Percentiles rank a stretch among this genome's conserved stretches.
phyloP scores from a whole-genome alignment of 53 echinoderm and acorn worm genomes.

The Apostichopus leukothele region DNA sequence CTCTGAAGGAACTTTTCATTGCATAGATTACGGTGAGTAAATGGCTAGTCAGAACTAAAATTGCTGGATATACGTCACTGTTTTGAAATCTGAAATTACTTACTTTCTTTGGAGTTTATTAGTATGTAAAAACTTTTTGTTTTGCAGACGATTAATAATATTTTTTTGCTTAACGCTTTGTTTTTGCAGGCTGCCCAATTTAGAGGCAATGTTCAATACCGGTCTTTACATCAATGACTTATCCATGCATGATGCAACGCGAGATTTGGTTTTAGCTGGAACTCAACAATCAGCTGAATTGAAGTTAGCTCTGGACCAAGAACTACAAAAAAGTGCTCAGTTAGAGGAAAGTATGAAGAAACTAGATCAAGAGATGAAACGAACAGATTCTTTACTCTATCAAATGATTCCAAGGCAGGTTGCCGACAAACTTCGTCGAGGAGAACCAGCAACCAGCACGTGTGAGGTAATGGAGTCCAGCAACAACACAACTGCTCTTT shows the following conservation, averaged over 20 bases:
- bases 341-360: conserved; percentile 90
- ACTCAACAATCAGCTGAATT: conserved; percentile 94
- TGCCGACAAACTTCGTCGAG: conserved; percentile 84
- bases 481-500: no score
- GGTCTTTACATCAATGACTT: conserved; percentile 95
- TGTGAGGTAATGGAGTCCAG: conserved; percentile 65
- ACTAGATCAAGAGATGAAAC: conserved; percentile 86
- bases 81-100: no score
- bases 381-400: conserved; percentile 84
- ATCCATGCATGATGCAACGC: conserved; percentile 91
- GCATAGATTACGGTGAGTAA: no score
- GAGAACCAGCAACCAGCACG: conserved; percentile 90
- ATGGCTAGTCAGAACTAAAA: no score
- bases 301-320: conserved; percentile 93
- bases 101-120: no score
- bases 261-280: conserved; percentile 90
- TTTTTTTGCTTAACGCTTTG: background rate
- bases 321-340: conserved; percentile 83
- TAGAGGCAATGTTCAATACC: conserved; percentile 85
- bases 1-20: no score
- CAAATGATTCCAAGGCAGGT: conserved; percentile 94
- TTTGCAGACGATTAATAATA: no score
- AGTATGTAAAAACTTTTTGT: no score
- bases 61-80: no score
- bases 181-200: conserved; percentile 66